Evolutionary conservation across 2,797 vertebrate genomes (phyloP), one percentile per base, ranked within the genome.

Genomic region (Hippopotamyrus pictus): DNA sequence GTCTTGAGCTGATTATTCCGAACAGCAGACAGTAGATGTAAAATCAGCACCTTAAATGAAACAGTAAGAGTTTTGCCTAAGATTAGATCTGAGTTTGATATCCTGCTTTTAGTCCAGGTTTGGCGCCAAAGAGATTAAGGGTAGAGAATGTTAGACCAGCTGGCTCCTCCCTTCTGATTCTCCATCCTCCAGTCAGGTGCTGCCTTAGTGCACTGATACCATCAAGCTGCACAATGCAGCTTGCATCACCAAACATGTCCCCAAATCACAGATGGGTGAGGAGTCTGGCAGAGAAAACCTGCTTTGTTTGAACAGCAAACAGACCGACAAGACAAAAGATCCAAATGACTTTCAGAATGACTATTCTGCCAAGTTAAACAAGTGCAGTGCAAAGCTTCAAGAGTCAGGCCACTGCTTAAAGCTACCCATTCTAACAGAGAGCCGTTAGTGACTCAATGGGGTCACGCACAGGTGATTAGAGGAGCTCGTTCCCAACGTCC

Each of bases 41-140:
- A 41, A 7, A 76, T 76, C 33, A 76, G 29, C 11, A 76, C 69
- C 83, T 85, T 48, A 48, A 48, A 85, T 85, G 46, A 86, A 86
- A 86, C 9, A 11, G 41, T n/a, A 46, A 50, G n/a, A 69, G 48
- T 79, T 53, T 53, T 51, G 8, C 5, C 46, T 37, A 37, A 33
- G 88, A 79, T 54, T 88, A 79, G 29, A 88, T 88, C 33, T 79
- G 48, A 88, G 29, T 41, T 79, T 73, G 29, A 88, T 76, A 22
- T 51, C 69, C 3, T 54, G 69, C 69, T 62, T 48, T 54, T 76
- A 50, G 69, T 22, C n/a, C 46, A 79, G 5, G 65, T 14, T 33
- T 33, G 14, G 29, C 11, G 25, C 69, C 29, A 33, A 37, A 37
- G 29, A 53, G n/a, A 37, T 53, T 33, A 86, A 51, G 6, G 69